These are phyloP conservation scores for Fabriciana adippe DNA, from an alignment of 2,888 invertebrate species.

Conservation along the genomic window DNA sequence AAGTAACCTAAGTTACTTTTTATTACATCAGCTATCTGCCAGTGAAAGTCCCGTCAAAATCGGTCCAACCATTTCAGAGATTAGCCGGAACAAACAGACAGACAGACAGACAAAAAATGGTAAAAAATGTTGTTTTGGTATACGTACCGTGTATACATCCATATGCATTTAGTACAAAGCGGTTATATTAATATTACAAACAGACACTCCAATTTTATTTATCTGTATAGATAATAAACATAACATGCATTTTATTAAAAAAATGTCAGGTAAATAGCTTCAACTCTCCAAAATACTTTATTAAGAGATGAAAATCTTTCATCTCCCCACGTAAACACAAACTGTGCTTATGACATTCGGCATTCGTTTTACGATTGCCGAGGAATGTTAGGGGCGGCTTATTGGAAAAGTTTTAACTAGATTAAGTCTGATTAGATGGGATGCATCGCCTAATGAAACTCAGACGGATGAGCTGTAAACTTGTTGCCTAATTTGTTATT, in stretches of 20 bases:
- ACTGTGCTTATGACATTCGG: constrained; percentile 39
- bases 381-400: constrained; percentile 67
- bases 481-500: constrained; percentile 51
- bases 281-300: constrained; percentile 18
- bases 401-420: constrained; percentile 81
- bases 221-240: no score
- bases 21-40: no score
- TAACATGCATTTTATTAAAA: neutral
- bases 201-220: no score
- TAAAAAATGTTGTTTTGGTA: no score
- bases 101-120: no score
- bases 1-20: no score
- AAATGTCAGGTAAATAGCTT: constrained; percentile 17
- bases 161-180: no score
- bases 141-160: no score
- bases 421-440: constrained; percentile 70
- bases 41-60: no score
- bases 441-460: constrained; percentile 43
- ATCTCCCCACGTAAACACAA: constrained; percentile 31
- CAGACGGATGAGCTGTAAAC: constrained; percentile 60
- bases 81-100: no score
- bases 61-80: no score
- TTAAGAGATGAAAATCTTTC: constrained; percentile 28
- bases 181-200: no score
- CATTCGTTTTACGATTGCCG: constrained; percentile 48